Base-by-base conservation (phyloP, 2,888 invertebrate species). In the Asteroscopus sphinx region DNA sequence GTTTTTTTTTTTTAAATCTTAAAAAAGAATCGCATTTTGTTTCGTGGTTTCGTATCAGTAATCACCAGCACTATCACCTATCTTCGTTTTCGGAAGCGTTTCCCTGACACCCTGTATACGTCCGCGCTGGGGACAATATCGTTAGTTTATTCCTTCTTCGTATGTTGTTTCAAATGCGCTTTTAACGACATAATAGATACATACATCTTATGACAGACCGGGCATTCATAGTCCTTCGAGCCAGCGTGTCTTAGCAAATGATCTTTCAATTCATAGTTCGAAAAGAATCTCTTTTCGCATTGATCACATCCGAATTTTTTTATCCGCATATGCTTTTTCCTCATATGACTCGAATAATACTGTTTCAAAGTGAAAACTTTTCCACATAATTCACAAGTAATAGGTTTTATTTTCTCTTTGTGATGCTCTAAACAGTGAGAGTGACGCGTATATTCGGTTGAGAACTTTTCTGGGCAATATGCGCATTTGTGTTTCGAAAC, bases 311-410 rank as follows among this genome's bases (percentile, higher is more conserved):
- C 32, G n/a, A 55, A 73, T 0, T 70, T 73, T 25, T 74, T 82
- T 0, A 61, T 60, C 0, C 69, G 77, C 0, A 82, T 76, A 17
- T 95, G 94, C 0, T 65, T 71, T 8, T 88, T 84, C 2, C 83
- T 75, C 76, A 93, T 80, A 58, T 95, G 95, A 0, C 80, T 77
- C 5, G 85, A 61, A 1, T 91, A 94, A 35, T 92, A 89, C 0
- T 89, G 87, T 0, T 85, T 82, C 85, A 92, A 94, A 0, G 88
- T 87, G 41, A 93, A 95, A 0, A 66, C 66, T 1, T 88, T 88
- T 0, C 89, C 90, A 30, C 95, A 95, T 0, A 86, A 33, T 5
- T 90, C 89, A 21, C 95, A 95, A 0, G 79, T 82, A 0, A 74
- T 72, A 0, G 49, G 37, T 26, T 82, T 83, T 0, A 87, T 59